Evolutionary conservation across 2,888 invertebrate genomes (phyloP), one percentile per base, ranked within the genome.

Genomic region (Pedicia rivosa): DNA sequence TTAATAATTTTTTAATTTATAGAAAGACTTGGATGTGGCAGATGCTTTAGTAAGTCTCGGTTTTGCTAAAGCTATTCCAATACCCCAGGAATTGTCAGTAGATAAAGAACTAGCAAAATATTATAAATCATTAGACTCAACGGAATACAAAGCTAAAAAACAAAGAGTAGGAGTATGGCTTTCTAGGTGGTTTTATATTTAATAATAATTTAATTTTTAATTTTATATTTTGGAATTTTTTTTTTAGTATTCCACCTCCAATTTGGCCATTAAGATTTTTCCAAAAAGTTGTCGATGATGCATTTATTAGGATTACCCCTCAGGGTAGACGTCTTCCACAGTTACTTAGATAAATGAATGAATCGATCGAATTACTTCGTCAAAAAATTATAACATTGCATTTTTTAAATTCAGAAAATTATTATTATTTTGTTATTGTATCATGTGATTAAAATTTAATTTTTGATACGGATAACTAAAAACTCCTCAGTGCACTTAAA

Each of bases 211-310:
- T n/a, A n/a, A n/a, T n/a, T n/a, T n/a, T n/a, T n/a, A n/a, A n/a
- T n/a, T n/a, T n/a, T n/a, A n/a, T n/a, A n/a, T n/a, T n/a, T n/a
- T n/a, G n/a, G n/a, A n/a, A n/a, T n/a, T n/a, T n/a, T n/a, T n/a
- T n/a, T n/a, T n/a, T n/a, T n/a, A n/a, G 15, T 16, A 26, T 25
- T 15, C 35, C 35, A n/a, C 35, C 35, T 6, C 35, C 35, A 12
- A 35, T 35, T 15, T 35, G 35, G 35, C 25, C 35, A 35, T 16
- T 12, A 17, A 16, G 35, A 26, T 15, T 35, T 24, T 25, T 35
- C 13, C 16, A 26, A 19, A 15, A 17, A n/a, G 5, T 26, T 16
- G 15, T 35, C 10, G 17, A 35, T 26, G 15, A 35, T 16, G 14
- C 17, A 16, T 5, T 35, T 5, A 5, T 17, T 3, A 9, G 24